Conservation (phyloP, 2,113 vertebrate genomes). For the Stigmatopora argus region DNA sequence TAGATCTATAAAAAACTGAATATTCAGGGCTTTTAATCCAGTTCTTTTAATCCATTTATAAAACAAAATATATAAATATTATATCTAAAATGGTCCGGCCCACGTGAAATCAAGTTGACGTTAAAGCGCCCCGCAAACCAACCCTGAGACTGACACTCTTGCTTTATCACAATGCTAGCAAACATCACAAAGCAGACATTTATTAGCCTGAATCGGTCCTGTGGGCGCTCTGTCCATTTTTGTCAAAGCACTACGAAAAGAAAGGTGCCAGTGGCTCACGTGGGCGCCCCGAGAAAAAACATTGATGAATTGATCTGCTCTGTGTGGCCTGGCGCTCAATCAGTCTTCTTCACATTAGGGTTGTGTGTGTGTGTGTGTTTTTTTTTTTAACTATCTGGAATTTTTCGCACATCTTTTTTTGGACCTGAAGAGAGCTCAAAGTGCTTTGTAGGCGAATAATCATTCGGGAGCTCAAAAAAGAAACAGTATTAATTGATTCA, state of each 20-base stretch:
- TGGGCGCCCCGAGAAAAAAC: conserved; percentile 35
- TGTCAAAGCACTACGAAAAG: conserved; percentile 35
- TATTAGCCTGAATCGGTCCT: conserved; percentile 16
- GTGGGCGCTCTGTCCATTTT: conserved; percentile 23
- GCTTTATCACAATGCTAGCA: conserved; percentile 2
- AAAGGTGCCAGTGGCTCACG: conserved; percentile 32
- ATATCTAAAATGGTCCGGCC: too few species aligned
- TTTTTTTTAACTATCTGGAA: not conserved
- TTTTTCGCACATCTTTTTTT: conserved; percentile 1
- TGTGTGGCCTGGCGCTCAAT: conserved; percentile 55
- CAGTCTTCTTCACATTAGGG: conserved; percentile 60
- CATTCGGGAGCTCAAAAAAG: not conserved
- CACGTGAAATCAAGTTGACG: too few species aligned
- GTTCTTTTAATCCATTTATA: too few species aligned
- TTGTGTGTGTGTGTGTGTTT: conserved; percentile 50
- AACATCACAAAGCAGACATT: conserved; percentile 7
- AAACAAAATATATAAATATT: too few species aligned
- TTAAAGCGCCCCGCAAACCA: too few species aligned
- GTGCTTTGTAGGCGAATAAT: conserved; percentile 20
- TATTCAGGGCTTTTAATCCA: too few species aligned
- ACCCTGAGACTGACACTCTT: too few species aligned
- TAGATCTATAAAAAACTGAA: too few species aligned
- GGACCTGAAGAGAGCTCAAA: conserved; percentile 23
- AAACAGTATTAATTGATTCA: too few species aligned
- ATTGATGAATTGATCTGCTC: conserved; percentile 69